phyloP scores from a whole-genome alignment of 2,888 invertebrate genomes.

The Ophion ventricosus region DNA sequence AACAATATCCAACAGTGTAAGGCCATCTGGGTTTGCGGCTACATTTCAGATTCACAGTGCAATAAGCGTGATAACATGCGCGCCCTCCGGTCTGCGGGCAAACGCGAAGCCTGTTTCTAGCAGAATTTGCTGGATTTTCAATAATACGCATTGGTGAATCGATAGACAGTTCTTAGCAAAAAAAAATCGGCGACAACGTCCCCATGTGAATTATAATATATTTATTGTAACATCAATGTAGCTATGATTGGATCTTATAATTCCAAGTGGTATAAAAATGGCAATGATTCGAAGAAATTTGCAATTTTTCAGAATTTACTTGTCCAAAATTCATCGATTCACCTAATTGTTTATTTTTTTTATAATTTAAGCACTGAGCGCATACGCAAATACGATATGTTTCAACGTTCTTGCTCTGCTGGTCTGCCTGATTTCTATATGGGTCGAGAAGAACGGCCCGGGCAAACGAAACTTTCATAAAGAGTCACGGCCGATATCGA shows the following conservation, averaged over 20 bases:
- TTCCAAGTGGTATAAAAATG: not conserved
- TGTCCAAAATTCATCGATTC: not conserved
- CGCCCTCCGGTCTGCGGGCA: not conserved
- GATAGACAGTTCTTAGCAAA: not conserved
- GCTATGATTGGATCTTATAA: no score
- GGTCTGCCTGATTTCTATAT: conserved; percentile 74
- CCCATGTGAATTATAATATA: not conserved
- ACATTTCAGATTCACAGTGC: no score
- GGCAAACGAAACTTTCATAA: conserved; percentile 25
- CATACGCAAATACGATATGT: conserved; percentile 71
- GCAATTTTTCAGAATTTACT: not conserved
- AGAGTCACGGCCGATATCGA: conserved; percentile 27
- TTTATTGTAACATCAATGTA: not conserved
- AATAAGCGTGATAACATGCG: not conserved
- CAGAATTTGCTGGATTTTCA: not conserved
- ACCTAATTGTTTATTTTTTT: conserved; percentile 6
- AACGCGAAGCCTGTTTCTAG: not conserved
- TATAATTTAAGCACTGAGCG: conserved; percentile 69
- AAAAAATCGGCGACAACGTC: not conserved
- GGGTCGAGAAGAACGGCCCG: conserved; percentile 71
- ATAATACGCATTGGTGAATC: not conserved
- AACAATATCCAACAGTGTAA: no score
- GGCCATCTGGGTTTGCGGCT: no score
- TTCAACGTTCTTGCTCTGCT: conserved; percentile 73
- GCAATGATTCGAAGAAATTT: not conserved